Base-by-base conservation (phyloP, 2,888 invertebrate species). In the Stenodema calcarata region DNA sequence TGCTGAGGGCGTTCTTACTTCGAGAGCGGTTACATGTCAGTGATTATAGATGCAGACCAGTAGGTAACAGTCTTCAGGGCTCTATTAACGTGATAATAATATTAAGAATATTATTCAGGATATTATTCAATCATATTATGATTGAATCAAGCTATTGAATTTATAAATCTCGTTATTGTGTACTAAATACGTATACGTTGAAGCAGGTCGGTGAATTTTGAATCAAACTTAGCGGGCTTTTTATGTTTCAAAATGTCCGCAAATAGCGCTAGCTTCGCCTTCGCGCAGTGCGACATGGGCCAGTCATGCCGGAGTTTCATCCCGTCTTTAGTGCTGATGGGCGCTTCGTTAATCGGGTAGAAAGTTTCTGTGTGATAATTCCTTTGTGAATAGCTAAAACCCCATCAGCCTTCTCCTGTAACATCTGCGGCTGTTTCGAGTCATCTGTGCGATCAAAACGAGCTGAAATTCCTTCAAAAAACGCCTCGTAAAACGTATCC, bases 211-310 rank as follows among this genome's bases (percentile, higher is more conserved):
- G 3, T 54, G 2, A 16, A 62, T 81, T 81, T 81, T 54, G 30
- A 81, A 81, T 81, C 27, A 30, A 44, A 54, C 0, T 54, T n/a
- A 18, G 81, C 81, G 81, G 81, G 81, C 47, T 62, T 35, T 35
- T 50, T 30, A 23, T 12, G 28, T 30, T 14, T 9, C 9, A 0
- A 9, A n/a, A 41, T 30, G n/a, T 1, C 62, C 54, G 18, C 28
- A 62, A 30, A 27, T 11, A 81, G 70, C 83, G 70, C 41, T 69
- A 16, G 28, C 30, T 1, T 28, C 35, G 28, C 83, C 18, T 16
- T 1, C 70, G 69, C 83, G 83, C 83, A 83, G 70, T 83, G 83
- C 83, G 83, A 83, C 83, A 83, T 83, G 83, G 83, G 83, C 83
- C 83, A 83, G 83, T 70, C 83, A 83, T 83, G 83, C 83, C 83